Evolutionary conservation across 2,797 vertebrate species (phyloP), one percentile per base, ranked within the genome.

Genomic region (Gallinago nigripennis): DNA sequence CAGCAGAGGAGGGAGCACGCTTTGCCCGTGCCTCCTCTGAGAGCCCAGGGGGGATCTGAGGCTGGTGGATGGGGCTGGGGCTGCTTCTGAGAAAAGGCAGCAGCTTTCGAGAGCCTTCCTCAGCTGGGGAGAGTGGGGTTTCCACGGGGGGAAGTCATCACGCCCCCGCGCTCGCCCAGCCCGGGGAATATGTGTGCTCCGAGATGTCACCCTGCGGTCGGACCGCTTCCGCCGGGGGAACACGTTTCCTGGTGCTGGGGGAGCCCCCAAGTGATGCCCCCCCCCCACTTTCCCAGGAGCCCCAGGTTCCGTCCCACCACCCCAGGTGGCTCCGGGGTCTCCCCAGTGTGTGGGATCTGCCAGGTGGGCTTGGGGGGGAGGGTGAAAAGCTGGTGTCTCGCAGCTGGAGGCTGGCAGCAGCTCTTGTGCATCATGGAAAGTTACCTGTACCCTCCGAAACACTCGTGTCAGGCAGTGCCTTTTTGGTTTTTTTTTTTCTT

Each of bases 391-490:
- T 0, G 1, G 16, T 41, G 82, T 72, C 43, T 82, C 9, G 0
- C 60, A 82, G 68, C 75, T 1, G 9, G 19, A 24, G 33, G 81
- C 25, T 5, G 60, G 65, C 53, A 51, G 82, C 69, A 61, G 51
- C 46, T 33, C 56, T 51, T 45, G 80, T 31, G 73, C 94, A 87
- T 96, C 92, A 96, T 80, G 95, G 95, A 95, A 96, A 97, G 75
- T 91, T 92, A 94, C 83, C 94, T 93, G 88, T 2, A 5, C 10
- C 33, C 76, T 72, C 88, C 0, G 10, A 89, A 60, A 81, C 31
- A 25, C 9, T 11, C 10, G 20, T 82, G 88, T 57, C 83, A 71
- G 70, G n/a, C 0, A 0, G 53, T 54, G 77, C n/a, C 60, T 76
- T 89, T 92, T 58, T 14, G 39, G 12, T 46, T 58, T 76, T 71